Conservation (phyloP, 2,888 invertebrate genomes). For the Oegoconia quadripuncta region DNA sequence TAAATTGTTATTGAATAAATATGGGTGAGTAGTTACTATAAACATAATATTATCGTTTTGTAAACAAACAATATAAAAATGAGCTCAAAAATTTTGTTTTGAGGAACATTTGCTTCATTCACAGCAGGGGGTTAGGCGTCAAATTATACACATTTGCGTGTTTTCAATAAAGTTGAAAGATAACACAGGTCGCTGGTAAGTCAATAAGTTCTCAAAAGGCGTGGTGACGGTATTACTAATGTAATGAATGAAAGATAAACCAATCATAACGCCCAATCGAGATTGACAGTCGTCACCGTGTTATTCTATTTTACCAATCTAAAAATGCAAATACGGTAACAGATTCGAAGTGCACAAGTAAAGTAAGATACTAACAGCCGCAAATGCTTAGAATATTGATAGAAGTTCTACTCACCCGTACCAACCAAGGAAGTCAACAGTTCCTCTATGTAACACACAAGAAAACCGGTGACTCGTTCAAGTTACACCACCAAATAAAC, state of each 20-base stretch:
- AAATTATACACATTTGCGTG: background rate
- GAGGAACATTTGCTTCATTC: constrained; percentile 8
- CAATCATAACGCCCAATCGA: constrained; percentile 67
- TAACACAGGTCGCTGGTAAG: constrained; percentile 13
- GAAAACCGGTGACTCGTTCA: constrained; percentile 33
- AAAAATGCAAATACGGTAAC: too few relatives aligned
- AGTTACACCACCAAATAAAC: constrained; percentile 38
- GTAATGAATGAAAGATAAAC: too few relatives aligned
- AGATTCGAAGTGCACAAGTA: too few relatives aligned
- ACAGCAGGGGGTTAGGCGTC: background rate
- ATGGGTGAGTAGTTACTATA: background rate
- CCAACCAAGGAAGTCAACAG: constrained; percentile 65
- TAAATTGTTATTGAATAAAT: constrained; percentile 1
- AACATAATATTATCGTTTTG: background rate
- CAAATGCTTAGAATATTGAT: constrained; percentile 49
- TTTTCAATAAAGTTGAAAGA: background rate
- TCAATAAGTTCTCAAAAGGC: constrained; percentile 28
- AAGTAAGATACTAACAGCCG: constrained; percentile 15
- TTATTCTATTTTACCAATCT: too few relatives aligned
- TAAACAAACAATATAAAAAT: constrained; percentile 11
- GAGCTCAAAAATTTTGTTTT: constrained; percentile 3
- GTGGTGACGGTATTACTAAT: constrained; percentile 47
- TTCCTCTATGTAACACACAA: constrained; percentile 43
- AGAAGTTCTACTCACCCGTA: constrained; percentile 65
- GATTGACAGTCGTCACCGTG: constrained; percentile 12